Evolutionary conservation across 2,113 vertebrate species (phyloP).

Genomic region (Sebastes fasciatus): DNA sequence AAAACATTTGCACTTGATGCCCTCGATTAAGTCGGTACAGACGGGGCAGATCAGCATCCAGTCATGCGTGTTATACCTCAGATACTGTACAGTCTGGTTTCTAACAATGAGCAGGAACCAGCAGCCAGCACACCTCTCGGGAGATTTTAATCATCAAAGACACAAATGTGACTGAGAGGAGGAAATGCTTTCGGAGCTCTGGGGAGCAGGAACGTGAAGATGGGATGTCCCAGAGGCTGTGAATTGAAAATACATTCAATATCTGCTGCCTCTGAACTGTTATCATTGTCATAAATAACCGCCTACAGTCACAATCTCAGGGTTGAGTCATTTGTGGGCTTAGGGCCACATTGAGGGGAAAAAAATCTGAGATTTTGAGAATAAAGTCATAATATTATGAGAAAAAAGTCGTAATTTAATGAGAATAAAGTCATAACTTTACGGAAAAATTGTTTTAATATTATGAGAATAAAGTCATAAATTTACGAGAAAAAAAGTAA

Average conservation of each 20-base stretch:
- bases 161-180: slow-evolving; percentile 7
- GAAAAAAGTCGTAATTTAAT: no score
- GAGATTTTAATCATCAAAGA: slow-evolving; percentile 46
- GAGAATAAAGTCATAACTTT: no score
- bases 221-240: not conserved
- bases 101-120: slow-evolving; percentile 14
- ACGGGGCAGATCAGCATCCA: not conserved
- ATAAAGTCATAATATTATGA: no score
- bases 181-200: slow-evolving; percentile 13
- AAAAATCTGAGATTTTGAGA: no score
- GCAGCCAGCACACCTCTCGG: slow-evolving; percentile 30
- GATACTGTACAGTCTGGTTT: not conserved
- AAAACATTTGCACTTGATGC: slow-evolving; percentile 42
- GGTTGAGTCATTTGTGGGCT: not conserved
- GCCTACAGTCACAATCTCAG: not conserved
- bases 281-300: not conserved
- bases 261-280: not conserved
- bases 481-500: no score
- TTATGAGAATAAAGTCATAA: no score
- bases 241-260: not conserved
- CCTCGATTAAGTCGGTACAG: slow-evolving; percentile 24
- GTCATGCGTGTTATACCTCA: not conserved
- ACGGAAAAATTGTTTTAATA: no score
- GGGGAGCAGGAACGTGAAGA: not conserved
- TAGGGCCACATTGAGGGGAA: no score